Evolutionary conservation across 2,797 vertebrate species (phyloP), one percentile per base, ranked within the genome.

Genomic region (Pachyuromys duprasi): DNA sequence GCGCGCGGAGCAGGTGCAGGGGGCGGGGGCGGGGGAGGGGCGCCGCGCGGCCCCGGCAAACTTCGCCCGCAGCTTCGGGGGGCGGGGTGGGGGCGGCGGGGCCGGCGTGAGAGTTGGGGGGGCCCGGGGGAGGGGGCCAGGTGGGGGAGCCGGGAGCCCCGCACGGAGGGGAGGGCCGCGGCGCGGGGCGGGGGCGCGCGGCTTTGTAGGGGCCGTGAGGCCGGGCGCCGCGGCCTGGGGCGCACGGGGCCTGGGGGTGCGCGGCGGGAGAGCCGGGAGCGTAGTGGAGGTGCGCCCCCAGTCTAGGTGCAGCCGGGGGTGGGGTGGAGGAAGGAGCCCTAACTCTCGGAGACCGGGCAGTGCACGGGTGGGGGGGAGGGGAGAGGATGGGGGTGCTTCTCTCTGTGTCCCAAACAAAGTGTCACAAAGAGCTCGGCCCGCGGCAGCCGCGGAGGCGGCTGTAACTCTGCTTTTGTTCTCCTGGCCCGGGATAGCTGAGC

Each of bases 1-100:
- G 99, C 31, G 98, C 69, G 95, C 99, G 97, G 97, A 98, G 98
- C 98, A 98, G 98, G 98, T 98, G 98, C 98, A 98, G 97, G 79
- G 97, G 97, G 96, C 97, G 98, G 97, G 96, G 95, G 93, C 98
- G 97, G 91, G 97, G 97, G 76, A 80, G 96, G 94, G 98, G 97
- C 67, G 97, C 97, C 72, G 98, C 33, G 98, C 98, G 57, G 98
- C 98, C 94, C 98, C 98, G 67, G 98, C 94, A 98, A 98, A 97
- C 97, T 97, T 94, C 97, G 97, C 80, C 98, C 97, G 86, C 97
- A 97, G 97, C 97, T 94, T 92, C 90, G 96, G 96, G 96, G 96
- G 97, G 95, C 87, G 95, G 94, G 93, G 28, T 91, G 97, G 96
- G 95, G 97, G 95, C 94, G 93, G 88, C 88, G 88, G 95, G 94